Conservation (phyloP, 2,888 invertebrate genomes). For the Drosophila atroscutellata region DNA sequence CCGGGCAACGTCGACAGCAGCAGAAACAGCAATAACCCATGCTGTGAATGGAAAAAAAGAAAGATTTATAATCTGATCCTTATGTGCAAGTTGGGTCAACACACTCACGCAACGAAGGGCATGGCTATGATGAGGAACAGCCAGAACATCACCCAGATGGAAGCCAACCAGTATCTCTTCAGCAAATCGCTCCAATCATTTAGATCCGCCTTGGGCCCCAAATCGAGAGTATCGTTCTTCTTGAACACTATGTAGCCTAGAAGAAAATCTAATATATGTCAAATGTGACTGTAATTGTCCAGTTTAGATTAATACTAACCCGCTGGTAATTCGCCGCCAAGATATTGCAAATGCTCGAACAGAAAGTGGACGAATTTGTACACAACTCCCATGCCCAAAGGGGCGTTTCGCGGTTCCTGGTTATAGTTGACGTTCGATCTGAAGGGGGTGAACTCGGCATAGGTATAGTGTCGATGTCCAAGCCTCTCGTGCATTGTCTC, state of each 20-base stretch:
- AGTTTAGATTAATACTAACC: neutral
- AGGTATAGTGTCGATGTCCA: neutral
- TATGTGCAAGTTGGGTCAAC: neutral
- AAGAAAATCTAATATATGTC: neutral
- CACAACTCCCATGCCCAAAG: neutral
- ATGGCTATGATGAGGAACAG: slow-evolving; percentile 90
- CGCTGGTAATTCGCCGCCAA: neutral
- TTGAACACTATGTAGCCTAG: slow-evolving; percentile 81
- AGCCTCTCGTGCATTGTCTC: neutral
- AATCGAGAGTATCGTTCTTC: slow-evolving; percentile 62
- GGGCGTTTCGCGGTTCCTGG: neutral
- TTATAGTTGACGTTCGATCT: neutral
- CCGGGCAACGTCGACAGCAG: slow-evolving; percentile 91
- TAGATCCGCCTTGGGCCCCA: slow-evolving; percentile 80
- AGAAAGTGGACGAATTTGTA: neutral
- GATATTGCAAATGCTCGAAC: neutral
- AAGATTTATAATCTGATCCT: neutral
- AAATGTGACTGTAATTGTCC: neutral
- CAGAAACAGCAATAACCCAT: slow-evolving; percentile 88
- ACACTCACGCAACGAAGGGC: slow-evolving; percentile 90
- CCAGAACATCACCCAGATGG: slow-evolving; percentile 87
- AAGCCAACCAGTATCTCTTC: slow-evolving; percentile 86
- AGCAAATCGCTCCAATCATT: slow-evolving; percentile 86
- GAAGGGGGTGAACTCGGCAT: neutral
- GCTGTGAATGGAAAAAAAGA: slow-evolving; percentile 53